Base-by-base conservation (phyloP, 1,140 invertebrate species). In the Aphis gossypii region DNA sequence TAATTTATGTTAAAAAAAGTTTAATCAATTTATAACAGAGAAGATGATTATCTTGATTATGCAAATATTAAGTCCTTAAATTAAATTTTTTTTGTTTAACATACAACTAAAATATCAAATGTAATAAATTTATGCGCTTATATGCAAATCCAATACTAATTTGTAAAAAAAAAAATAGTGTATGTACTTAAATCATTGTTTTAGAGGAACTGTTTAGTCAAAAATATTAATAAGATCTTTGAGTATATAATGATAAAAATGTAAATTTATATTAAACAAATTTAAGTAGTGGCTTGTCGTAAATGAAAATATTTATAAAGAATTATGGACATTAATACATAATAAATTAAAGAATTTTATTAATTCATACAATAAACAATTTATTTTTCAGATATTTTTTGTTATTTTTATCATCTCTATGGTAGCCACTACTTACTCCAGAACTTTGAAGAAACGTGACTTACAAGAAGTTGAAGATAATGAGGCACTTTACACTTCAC, bases 391-490 rank as follows among this genome's bases (percentile, higher is more conserved):
- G 92, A 46, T 84, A 14, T 54, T 86, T 38, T 38, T 86, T n/a
- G 92, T 56, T 44, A 30, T 93, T 84, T 86, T 93, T 56, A 86
- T 93, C n/a, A 44, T 86, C 18, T 86, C 92, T n/a, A 93, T 93
- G 48, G 41, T 93, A 20, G n/a, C 82, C 0, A 56, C 35, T 35
- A 30, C 21, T 23, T 93, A 93, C 82, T 93, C 92, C 2, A 84
- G 48, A 56, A 84, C 92, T 86, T 41, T 93, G 9, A 56, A 56
- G 0, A 93, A 86, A 93, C 92, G 92, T 56, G 82, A 93, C 3
- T 30, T 93, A 86, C 92, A 93, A 54, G 92, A 93, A 84, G 48
- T 93, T n/a, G 82, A 93, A 86, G 92, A 93, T 25, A 93, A 93
- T 6, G 92, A 93, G 2, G 92, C 92, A 30, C 30, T 93, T 14